Conservation (phyloP, 1,140 invertebrate genomes). For the Lanistes nyassanus region DNA sequence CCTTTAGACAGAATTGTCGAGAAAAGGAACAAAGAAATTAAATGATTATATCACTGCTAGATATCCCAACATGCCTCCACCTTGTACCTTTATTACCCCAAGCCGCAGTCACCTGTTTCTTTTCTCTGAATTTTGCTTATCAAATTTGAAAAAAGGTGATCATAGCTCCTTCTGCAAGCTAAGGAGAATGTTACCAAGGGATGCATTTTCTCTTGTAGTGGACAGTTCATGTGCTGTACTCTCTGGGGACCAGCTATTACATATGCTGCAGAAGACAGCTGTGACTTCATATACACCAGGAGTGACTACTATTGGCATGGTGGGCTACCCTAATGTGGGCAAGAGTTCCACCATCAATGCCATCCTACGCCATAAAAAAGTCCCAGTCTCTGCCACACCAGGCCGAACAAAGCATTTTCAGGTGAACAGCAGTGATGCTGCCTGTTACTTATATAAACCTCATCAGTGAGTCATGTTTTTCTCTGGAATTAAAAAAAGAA, state of each 20-base stretch:
- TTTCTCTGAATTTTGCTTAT: too few species aligned
- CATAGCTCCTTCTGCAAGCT: too few species aligned
- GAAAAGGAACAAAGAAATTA: too few species aligned
- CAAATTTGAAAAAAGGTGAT: too few species aligned
- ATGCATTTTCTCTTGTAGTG: background rate
- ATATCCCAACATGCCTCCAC: too few species aligned
- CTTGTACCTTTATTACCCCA: too few species aligned
- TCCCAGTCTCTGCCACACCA: conserved; percentile 94
- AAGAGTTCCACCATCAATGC: conserved; percentile 99
- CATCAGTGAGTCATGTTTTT: background rate
- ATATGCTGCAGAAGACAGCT: conserved; percentile 73
- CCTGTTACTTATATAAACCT: too few species aligned
- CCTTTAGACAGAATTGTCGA: too few species aligned
- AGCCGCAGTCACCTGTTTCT: too few species aligned
- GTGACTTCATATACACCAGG: conserved; percentile 68
- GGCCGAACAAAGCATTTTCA: conserved; percentile 95
- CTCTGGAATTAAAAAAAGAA: background rate
- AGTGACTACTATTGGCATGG: conserved; percentile 86
- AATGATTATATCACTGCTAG: too few species aligned
- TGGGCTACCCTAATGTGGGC: conserved; percentile 98
- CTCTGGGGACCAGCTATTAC: conserved; percentile 68
- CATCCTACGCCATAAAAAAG: conserved; percentile 89
- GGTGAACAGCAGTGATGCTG: conserved; percentile 58
- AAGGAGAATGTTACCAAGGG: background rate
- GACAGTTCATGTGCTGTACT: conserved; percentile 30